phyloP scores from a whole-genome alignment of 2,113 vertebrate species.

The Gnathonemus longibarbis region DNA sequence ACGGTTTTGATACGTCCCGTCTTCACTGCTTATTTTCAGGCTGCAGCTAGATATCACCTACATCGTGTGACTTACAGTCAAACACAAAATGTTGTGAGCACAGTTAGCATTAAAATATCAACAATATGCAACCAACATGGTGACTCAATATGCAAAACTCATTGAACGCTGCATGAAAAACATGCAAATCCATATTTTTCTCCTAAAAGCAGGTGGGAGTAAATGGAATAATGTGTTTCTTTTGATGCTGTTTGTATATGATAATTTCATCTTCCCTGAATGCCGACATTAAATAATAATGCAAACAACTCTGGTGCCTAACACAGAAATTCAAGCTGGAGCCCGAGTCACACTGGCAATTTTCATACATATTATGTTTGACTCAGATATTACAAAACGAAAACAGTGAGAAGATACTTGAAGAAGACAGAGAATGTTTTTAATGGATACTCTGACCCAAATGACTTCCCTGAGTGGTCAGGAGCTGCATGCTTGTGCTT shows the following conservation, averaged over 20 bases:
- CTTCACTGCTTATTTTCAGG: background rate
- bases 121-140: background rate
- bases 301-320: background rate
- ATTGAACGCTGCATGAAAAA: background rate
- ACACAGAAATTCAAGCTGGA: background rate
- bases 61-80: background rate
- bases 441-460: background rate
- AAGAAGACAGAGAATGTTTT: background rate
- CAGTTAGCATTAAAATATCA: background rate
- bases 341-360: background rate
- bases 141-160: background rate
- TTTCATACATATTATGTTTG: background rate
- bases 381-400: background rate
- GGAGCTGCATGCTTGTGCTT: background rate
- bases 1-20: background rate
- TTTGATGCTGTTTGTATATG: slow-evolving; percentile 10
- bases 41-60: background rate
- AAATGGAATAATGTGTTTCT: slow-evolving; percentile 6
- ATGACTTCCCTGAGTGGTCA: background rate
- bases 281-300: background rate
- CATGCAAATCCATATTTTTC: background rate
- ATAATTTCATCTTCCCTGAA: background rate
- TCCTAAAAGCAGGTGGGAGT: slow-evolving; percentile 2
- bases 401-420: background rate
- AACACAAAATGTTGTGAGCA: background rate